phyloP scores from a whole-genome alignment of 2,888 invertebrate species.

The Allygus modestus region DNA sequence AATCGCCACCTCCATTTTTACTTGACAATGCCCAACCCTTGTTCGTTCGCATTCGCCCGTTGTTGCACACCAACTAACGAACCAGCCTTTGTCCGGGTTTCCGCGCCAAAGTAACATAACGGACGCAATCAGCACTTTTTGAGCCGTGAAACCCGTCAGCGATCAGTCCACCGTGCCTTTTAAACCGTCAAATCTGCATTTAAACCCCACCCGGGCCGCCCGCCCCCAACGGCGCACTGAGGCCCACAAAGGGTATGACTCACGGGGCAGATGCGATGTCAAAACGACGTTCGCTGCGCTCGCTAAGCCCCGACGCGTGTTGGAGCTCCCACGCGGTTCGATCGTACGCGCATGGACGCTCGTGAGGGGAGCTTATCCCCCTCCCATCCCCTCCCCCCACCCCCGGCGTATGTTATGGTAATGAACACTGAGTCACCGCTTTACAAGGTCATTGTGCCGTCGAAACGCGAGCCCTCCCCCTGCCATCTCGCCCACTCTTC shows the following conservation, averaged over 20 bases:
- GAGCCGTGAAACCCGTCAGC: constrained; percentile 24
- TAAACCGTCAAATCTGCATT: constrained; percentile 45
- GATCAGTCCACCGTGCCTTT: constrained; percentile 17
- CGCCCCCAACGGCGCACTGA: neutral
- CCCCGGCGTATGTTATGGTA: neutral
- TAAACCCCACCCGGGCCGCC: neutral
- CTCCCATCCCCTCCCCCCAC: neutral
- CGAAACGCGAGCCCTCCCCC: neutral
- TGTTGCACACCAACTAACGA: too few species aligned
- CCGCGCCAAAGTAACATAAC: neutral
- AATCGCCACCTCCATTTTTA: too few species aligned
- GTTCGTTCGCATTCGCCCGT: too few species aligned
- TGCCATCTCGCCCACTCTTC: neutral
- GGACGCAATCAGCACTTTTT: neutral
- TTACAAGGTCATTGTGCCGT: constrained; percentile 15
- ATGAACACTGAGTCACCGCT: constrained; percentile 8
- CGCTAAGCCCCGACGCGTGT: constrained; percentile 51
- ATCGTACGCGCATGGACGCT: neutral
- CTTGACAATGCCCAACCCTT: too few species aligned
- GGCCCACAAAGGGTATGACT: constrained; percentile 33
- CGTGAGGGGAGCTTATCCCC: neutral
- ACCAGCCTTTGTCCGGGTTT: neutral
- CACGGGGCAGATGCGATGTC: constrained; percentile 39
- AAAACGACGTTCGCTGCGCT: neutral
- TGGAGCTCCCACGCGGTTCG: constrained; percentile 2